Percentiles rank a stretch among this genome's conserved stretches.
Conservation (phyloP, 1,140 invertebrate genomes). For the Calliphora vicina region DNA sequence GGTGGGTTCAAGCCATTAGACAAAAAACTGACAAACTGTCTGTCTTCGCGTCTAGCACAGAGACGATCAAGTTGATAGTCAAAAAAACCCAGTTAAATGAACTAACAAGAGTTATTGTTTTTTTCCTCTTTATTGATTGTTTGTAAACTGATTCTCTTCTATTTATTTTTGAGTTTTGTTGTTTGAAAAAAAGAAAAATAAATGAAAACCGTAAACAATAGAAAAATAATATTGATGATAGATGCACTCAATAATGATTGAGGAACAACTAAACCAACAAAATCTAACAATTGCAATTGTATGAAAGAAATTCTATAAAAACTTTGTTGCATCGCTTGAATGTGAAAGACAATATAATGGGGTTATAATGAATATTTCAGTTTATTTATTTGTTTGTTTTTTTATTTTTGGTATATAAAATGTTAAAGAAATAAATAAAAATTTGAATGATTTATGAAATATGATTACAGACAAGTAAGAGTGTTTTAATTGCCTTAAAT, state of each 20-base stretch:
- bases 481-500: neutral
- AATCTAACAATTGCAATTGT: neutral
- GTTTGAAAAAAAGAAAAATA: neutral
- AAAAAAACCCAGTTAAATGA: neutral
- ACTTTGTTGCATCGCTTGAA: neutral
- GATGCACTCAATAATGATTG: conserved; percentile 9
- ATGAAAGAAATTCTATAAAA: neutral
- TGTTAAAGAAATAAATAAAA: neutral
- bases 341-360: neutral
- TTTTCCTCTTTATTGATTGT: neutral
- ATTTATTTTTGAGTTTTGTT: neutral
- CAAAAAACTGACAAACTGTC: neutral
- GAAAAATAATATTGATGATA: conserved; percentile 1
- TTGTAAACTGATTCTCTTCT: neutral
- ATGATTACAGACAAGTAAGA: neutral
- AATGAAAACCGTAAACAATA: neutral
- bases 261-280: neutral
- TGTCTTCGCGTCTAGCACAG: neutral
- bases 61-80: neutral
- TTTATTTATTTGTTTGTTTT: too few relatives aligned
- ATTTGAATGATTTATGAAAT: neutral
- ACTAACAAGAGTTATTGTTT: conserved; percentile 1
- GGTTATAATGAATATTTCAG: neutral
- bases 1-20: neutral
- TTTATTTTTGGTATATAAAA: neutral